Percentiles rank a stretch among this genome's conserved stretches.
These are phyloP conservation scores for Mormyrops boulengeri DNA, from an alignment of 2,797 vertebrate genomes.

Conservation along the genomic window DNA sequence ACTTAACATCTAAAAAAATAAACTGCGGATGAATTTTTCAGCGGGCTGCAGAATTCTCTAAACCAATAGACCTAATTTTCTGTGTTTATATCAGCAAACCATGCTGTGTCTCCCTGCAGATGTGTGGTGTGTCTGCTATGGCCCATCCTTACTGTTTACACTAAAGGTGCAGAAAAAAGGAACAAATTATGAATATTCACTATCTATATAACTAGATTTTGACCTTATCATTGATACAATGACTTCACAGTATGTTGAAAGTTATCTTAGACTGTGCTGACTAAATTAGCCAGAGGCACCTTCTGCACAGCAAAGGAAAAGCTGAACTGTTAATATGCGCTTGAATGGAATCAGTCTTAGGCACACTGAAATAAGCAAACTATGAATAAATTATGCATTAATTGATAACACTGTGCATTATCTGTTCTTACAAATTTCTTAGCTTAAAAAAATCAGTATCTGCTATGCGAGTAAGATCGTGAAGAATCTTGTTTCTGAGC, in stretches of 20 bases:
- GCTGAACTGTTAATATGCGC: not conserved
- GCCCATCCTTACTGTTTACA: not conserved
- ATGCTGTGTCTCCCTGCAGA: not conserved
- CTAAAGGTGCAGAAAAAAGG: not conserved
- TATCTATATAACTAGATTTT: not conserved
- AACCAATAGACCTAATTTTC: not conserved
- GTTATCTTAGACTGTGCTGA: not conserved
- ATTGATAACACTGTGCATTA: not conserved
- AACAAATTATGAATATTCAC: not conserved
- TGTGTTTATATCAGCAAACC: not conserved
- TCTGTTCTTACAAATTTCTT: not conserved
- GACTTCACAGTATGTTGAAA: slow-evolving; percentile 8
- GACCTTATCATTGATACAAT: not conserved
- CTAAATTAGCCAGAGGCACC: not conserved
- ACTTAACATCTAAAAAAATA: not conserved
- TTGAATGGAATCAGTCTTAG: not conserved
- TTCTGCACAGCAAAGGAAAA: not conserved
- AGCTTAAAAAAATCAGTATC: not conserved
- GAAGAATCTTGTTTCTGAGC: not conserved
- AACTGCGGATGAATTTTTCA: not conserved
- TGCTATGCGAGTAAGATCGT: not conserved
- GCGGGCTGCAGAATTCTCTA: not conserved
- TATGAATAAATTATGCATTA: not conserved
- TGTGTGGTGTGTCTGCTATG: not conserved
- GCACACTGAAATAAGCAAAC: not conserved